Base-by-base conservation (phyloP, 1,140 invertebrate genomes). In the Drosophila kanapiae region DNA sequence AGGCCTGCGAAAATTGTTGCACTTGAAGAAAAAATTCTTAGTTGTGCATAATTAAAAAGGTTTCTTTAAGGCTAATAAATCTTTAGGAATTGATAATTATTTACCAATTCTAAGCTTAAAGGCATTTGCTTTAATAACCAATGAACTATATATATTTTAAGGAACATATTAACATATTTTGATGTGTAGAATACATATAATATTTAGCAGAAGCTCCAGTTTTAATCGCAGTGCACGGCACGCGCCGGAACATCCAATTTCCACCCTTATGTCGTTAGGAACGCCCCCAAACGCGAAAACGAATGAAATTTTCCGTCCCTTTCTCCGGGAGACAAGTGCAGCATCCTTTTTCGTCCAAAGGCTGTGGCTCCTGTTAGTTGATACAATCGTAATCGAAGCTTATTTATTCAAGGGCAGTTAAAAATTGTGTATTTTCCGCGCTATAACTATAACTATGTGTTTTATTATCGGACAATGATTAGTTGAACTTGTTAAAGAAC, bases 341-440 rank as follows among this genome's bases (percentile, higher is more conserved):
- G 68, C 80, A 90, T 87, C 68, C 77, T 75, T 87, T 85, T 82
- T 88, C 58, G 69, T 53, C 77, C 68, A 80, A 88, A 87, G 72
- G 72, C 72, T 75, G 70, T 82, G 72, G 72, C 72, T 78, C 61
- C 61, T 82, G 69, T 78, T 78, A 75, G 85, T 71, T 82, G 72
- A 64, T 70, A 77, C 72, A 84, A 71, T 78, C 59, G 80, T 84
- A 81, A 69, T 82, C 82, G 81, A 78, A 84, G 78, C 85, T 88
- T 81, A 81, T 87, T 87, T 78, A 80, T 87, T 87, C 86, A 87
- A 88, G 77, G 61, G 75, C 69, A 87, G 84, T 84, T 80, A 78
- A 82, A 82, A 80, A 71, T 75, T 80, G 69, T 70, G 87, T 56
- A 56, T 70, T 75, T 72, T 69, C 64, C 75, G 74, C 59, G 80